Evolutionary conservation across 2,113 vertebrate genomes (phyloP).

Genomic region (Thalassoma bifasciatum): DNA sequence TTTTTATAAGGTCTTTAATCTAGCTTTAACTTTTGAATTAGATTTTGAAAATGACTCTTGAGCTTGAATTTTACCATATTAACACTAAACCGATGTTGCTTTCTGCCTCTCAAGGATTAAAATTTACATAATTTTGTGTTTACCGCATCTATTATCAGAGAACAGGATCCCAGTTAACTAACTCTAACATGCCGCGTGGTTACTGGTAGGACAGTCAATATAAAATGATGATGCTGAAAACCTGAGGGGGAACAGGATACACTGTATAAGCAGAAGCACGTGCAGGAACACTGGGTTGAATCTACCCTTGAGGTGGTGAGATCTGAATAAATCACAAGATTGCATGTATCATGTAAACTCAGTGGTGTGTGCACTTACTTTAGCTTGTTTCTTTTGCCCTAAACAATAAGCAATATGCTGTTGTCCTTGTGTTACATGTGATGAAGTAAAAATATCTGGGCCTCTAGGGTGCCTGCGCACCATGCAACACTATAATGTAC

Average conservation of each 20-base stretch:
- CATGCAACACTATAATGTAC: slow-evolving; percentile 26
- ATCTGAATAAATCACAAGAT: slow-evolving; percentile 57
- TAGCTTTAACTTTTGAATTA: neutral
- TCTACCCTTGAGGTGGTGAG: slow-evolving; percentile 34
- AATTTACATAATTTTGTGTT: neutral
- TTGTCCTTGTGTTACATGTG: slow-evolving; percentile 34
- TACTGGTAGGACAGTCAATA: slow-evolving; percentile 7
- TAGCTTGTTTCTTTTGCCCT: slow-evolving; percentile 18
- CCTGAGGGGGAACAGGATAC: slow-evolving; percentile 8
- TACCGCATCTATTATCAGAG: slow-evolving; percentile 16
- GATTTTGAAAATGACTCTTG: slow-evolving; percentile 7
- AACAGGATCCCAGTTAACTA: neutral
- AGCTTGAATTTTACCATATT: neutral
- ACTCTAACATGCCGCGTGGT: neutral
- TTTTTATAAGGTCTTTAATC: neutral
- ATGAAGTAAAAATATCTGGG: slow-evolving; percentile 13
- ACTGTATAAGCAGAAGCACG: slow-evolving; percentile 8
- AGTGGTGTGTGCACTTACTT: slow-evolving; percentile 34
- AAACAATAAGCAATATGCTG: slow-evolving; percentile 34
- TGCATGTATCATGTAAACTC: slow-evolving; percentile 36
- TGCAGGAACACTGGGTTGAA: slow-evolving; percentile 1
- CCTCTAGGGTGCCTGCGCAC: slow-evolving; percentile 7
- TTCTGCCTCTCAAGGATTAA: neutral
- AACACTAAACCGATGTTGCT: slow-evolving; percentile 14
- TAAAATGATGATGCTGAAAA: slow-evolving; percentile 15